These are phyloP conservation scores for Dichetophora obliterata DNA, from an alignment of 2,888 invertebrate genomes.

Conservation along the genomic window DNA sequence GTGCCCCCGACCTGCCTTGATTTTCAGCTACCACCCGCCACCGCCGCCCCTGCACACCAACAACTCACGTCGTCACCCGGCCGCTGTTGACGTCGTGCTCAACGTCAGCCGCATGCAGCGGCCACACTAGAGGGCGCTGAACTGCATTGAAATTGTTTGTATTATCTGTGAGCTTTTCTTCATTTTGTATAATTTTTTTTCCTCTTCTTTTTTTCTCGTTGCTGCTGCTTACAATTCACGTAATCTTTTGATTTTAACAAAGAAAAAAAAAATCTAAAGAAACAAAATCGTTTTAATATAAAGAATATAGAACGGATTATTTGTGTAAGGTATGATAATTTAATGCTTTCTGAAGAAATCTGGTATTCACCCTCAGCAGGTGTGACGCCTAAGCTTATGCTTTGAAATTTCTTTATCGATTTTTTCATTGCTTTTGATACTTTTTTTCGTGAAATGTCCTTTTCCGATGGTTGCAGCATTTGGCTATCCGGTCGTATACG, in stretches of 20 bases:
- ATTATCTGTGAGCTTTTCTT: conserved; percentile 1
- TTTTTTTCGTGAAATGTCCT: not conserved
- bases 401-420: conserved; percentile 30
- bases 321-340: too few relatives aligned
- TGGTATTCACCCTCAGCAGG: not conserved
- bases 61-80: not conserved
- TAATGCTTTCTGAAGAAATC: too few relatives aligned
- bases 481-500: too few relatives aligned
- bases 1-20: conserved; percentile 24
- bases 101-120: conserved; percentile 11
- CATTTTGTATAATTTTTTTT: conserved; percentile 17
- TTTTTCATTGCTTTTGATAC: conserved; percentile 15
- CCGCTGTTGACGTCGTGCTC: conserved; percentile 3
- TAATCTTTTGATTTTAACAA: not conserved
- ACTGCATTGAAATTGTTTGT: conserved; percentile 42
- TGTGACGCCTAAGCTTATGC: conserved; percentile 18
- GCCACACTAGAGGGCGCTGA: conserved; percentile 47
- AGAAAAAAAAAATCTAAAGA: not conserved
- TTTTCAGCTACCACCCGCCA: conserved; percentile 25
- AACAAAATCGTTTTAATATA: not conserved
- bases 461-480: too few relatives aligned
- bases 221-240: conserved; percentile 14
- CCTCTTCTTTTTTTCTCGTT: not conserved
- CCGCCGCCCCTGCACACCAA: conserved; percentile 17
- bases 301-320: not conserved